phyloP scores from a whole-genome alignment of 2,888 invertebrate species.

The Danaus chrysippus region DNA sequence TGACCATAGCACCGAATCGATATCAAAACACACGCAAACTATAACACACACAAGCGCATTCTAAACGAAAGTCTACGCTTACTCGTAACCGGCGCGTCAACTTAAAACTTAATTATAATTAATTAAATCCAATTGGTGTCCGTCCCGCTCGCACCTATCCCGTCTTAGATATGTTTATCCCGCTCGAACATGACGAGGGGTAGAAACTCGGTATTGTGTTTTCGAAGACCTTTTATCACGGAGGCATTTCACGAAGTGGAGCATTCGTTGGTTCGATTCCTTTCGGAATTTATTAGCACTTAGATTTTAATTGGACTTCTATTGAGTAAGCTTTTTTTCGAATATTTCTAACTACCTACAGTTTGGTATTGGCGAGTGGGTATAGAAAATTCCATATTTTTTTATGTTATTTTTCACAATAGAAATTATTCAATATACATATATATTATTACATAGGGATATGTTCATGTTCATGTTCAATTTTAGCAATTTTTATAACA shows the following conservation, averaged over 20 bases:
- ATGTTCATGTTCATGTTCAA: background rate
- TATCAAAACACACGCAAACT: constrained; percentile 58
- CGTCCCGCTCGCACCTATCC: constrained; percentile 58
- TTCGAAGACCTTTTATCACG: constrained; percentile 77
- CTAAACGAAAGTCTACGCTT: constrained; percentile 68
- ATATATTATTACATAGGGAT: constrained; percentile 33
- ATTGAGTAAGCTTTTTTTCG: constrained; percentile 47
- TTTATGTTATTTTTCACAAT: constrained; percentile 1
- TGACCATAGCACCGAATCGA: constrained; percentile 73
- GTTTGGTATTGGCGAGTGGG: constrained; percentile 22
- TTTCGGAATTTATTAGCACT: constrained; percentile 73
- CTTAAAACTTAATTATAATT: constrained; percentile 92
- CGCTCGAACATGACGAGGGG: constrained; percentile 60
- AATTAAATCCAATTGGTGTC: constrained; percentile 85
- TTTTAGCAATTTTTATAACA: too few relatives aligned
- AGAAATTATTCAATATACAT: background rate
- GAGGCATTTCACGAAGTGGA: constrained; percentile 69
- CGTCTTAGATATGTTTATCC: constrained; percentile 72
- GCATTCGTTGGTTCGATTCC: constrained; percentile 70
- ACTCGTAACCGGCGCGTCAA: constrained; percentile 81
- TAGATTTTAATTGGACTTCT: constrained; percentile 70
- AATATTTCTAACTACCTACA: constrained; percentile 33
- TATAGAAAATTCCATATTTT: constrained; percentile 12
- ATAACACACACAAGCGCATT: constrained; percentile 55
- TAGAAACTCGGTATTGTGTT: constrained; percentile 71